These are phyloP conservation scores for Caranx ignobilis DNA, from an alignment of 2,113 vertebrate genomes.

Conservation along the genomic window DNA sequence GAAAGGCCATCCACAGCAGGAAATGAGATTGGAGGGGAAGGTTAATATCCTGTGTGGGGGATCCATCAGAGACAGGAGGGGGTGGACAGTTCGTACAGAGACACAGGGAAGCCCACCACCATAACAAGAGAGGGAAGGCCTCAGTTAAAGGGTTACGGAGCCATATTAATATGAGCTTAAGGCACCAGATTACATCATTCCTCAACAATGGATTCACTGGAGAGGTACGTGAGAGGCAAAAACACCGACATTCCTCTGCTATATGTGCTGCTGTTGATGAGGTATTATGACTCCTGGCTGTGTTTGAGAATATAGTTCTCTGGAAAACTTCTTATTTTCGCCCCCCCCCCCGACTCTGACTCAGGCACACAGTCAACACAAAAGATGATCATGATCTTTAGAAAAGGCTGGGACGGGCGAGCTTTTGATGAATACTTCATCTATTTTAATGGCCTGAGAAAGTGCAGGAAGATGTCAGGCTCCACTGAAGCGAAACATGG, in stretches of 20 bases:
- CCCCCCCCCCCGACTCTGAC: constrained; percentile 10
- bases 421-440: constrained; percentile 72
- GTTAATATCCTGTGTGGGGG: constrained; percentile 79
- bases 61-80: constrained; percentile 40
- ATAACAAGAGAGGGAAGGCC: constrained; percentile 63
- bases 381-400: constrained; percentile 53
- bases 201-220: constrained; percentile 75
- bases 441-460: constrained; percentile 80
- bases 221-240: constrained; percentile 66
- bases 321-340: constrained; percentile 37
- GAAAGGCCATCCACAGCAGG: constrained; percentile 79
- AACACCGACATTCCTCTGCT: constrained; percentile 69
- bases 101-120: constrained; percentile 61
- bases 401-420: constrained; percentile 46
- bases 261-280: constrained; percentile 67
- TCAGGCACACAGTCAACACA: constrained; percentile 43
- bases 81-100: constrained; percentile 26
- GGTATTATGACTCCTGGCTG: constrained; percentile 63
- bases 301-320: constrained; percentile 63
- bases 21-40: constrained; percentile 79
- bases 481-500: constrained; percentile 67
- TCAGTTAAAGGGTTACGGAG: constrained; percentile 66
- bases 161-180: constrained; percentile 75
- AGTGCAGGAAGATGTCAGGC: constrained; percentile 67
- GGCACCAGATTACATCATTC: constrained; percentile 78